A percentile compares a stretch with the other conserved stretches of the same genome.
Evolutionary conservation across 2,888 invertebrate genomes (phyloP).

Genomic region (Lamellibrachia columna): DNA sequence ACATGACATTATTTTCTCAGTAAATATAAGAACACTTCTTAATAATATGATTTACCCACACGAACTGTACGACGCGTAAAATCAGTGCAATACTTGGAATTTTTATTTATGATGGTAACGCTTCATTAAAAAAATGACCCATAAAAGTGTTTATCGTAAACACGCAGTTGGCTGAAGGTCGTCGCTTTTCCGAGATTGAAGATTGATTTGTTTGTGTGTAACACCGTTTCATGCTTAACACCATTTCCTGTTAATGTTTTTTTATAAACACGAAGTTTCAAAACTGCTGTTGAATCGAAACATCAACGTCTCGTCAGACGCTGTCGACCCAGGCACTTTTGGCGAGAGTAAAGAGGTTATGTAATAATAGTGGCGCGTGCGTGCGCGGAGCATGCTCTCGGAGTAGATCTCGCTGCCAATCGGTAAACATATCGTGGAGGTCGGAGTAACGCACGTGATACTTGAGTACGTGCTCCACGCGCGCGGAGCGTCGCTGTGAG

Average conservation of each 20-base stretch:
- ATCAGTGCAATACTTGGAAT: no score
- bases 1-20: no score
- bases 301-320: neutral
- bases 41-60: no score
- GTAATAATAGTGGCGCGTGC: neutral
- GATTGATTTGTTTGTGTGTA: neutral
- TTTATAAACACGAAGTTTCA: neutral
- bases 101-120: no score
- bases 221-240: neutral
- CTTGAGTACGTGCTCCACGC: neutral
- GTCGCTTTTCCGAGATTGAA: no score
- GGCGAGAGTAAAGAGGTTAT: neutral
- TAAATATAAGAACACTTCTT: no score
- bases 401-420: neutral
- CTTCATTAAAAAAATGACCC: neutral
- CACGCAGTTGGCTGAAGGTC: neutral
- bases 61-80: no score
- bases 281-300: neutral
- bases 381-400: neutral
- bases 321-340: neutral
- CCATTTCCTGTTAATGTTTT: neutral
- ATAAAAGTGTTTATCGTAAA: neutral
- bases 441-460: neutral
- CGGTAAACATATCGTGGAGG: neutral
- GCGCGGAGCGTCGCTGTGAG: neutral